Conservation (phyloP, 2,113 vertebrate species). For the Serilophus lunatus region DNA sequence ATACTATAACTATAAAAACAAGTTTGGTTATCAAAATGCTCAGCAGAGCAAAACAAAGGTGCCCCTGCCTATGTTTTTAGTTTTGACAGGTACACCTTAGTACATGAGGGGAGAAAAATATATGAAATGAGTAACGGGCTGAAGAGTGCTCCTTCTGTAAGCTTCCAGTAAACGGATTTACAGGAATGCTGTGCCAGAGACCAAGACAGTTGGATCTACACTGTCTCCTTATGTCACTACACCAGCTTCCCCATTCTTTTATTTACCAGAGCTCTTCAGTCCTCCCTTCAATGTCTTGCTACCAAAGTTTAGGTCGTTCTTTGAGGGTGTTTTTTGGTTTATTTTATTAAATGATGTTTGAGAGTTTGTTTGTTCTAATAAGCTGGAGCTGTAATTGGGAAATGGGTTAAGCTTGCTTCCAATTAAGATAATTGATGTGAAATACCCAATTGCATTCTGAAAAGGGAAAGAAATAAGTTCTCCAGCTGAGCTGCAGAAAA, state of each 20-base stretch:
- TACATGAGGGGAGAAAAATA: not conserved
- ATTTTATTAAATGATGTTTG: slow-evolving; percentile 32
- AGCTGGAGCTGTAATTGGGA: slow-evolving; percentile 68
- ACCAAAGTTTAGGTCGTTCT: not conserved
- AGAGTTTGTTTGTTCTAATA: slow-evolving; percentile 61
- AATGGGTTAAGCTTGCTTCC: slow-evolving; percentile 67
- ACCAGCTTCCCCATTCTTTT: not conserved
- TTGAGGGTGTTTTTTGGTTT: not conserved
- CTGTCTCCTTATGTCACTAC: not conserved
- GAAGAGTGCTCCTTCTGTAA: not conserved
- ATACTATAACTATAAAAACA: not conserved
- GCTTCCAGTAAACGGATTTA: not conserved
- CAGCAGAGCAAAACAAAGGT: not conserved
- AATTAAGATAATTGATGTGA: slow-evolving; percentile 76
- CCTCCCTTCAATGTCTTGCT: not conserved
- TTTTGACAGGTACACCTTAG: not conserved
- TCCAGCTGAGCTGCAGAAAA: slow-evolving; percentile 30
- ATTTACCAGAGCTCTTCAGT: not conserved
- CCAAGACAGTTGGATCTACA: not conserved
- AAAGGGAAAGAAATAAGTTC: not conserved
- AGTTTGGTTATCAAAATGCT: not conserved
- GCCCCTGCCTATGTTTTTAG: not conserved
- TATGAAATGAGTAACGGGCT: accelerated
- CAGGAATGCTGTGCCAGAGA: not conserved
- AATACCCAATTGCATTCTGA: slow-evolving; percentile 57